Evolutionary conservation across 2,888 invertebrate species (phyloP).

Genomic region (Lacanobia oleracea): DNA sequence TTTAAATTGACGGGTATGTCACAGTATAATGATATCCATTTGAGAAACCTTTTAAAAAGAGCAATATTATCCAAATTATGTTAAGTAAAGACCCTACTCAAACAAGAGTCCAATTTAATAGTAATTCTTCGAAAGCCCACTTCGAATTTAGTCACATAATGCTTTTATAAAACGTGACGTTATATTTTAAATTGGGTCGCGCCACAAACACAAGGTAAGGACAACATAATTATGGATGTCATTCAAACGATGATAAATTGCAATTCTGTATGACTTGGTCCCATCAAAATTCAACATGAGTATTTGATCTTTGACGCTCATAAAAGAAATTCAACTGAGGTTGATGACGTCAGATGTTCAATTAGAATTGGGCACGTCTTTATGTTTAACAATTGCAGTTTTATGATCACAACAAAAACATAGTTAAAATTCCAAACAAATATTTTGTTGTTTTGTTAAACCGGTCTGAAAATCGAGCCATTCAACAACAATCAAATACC

Average conservation of each 20-base stretch:
- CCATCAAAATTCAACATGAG: conserved; percentile 85
- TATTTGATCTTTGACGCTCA: conserved; percentile 85
- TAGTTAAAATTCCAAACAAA: background rate
- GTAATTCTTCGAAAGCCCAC: conserved; percentile 36
- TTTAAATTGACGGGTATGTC: conserved; percentile 10
- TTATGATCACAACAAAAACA: background rate
- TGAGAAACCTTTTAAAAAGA: conserved; percentile 8
- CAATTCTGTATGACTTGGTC: conserved; percentile 73
- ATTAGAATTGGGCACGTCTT: conserved; percentile 79
- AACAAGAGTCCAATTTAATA: conserved; percentile 49
- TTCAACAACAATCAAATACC: background rate
- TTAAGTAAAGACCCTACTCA: conserved; percentile 41
- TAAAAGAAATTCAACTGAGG: conserved; percentile 78
- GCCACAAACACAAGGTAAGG: conserved; percentile 79
- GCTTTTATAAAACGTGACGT: conserved; percentile 67
- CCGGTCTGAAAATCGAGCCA: background rate
- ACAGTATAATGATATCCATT: conserved; percentile 9
- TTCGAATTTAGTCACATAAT: conserved; percentile 58
- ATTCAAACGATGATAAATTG: conserved; percentile 84
- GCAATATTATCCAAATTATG: conserved; percentile 34
- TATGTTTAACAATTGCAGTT: conserved; percentile 52
- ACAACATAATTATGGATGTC: conserved; percentile 84
- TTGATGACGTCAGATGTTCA: conserved; percentile 72
- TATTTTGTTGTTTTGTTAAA: background rate
- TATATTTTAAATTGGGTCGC: conserved; percentile 77